Conservation (phyloP, 1,140 invertebrate species). For the Rhynchophorus ferrugineus region DNA sequence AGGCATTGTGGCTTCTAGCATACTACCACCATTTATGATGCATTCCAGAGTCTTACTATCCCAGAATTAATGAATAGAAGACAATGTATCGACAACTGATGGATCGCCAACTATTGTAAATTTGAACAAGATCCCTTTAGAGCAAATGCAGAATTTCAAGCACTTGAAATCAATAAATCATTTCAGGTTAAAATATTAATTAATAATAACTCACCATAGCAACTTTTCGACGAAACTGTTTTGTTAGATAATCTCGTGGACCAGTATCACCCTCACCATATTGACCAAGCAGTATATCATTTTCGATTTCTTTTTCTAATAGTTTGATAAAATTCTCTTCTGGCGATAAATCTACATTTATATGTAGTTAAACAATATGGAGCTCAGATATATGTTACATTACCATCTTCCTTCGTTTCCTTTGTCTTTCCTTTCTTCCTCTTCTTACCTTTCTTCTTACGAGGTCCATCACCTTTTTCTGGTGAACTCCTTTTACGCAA, state of each 20-base stretch:
- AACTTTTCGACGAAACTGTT: slow-evolving; percentile 25
- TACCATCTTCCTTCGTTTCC: slow-evolving; percentile 12
- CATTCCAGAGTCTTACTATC: too few relatives aligned
- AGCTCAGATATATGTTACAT: too few relatives aligned
- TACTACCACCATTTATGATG: too few relatives aligned
- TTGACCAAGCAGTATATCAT: slow-evolving; percentile 4
- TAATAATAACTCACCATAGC: slow-evolving; percentile 21
- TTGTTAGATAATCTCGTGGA: slow-evolving; percentile 23
- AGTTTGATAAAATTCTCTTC: slow-evolving; percentile 14
- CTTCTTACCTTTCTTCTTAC: slow-evolving; percentile 14
- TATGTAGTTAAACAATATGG: neutral
- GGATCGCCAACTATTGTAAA: too few relatives aligned
- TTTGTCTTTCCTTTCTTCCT: slow-evolving; percentile 10
- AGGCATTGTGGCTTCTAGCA: too few relatives aligned
- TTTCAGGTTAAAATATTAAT: too few relatives aligned
- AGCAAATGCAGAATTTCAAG: too few relatives aligned
- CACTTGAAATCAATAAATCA: too few relatives aligned
- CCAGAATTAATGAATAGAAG: too few relatives aligned
- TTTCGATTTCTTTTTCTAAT: slow-evolving; percentile 18
- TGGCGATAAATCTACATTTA: slow-evolving; percentile 12
- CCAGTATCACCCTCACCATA: slow-evolving; percentile 12
- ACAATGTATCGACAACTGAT: too few relatives aligned
- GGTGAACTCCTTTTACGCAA: neutral
- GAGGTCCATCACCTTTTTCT: neutral
- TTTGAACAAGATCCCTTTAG: too few relatives aligned